These are phyloP conservation scores for Drosophila persimilis DNA, from an alignment of 1,140 invertebrate species.

Conservation along the genomic window DNA sequence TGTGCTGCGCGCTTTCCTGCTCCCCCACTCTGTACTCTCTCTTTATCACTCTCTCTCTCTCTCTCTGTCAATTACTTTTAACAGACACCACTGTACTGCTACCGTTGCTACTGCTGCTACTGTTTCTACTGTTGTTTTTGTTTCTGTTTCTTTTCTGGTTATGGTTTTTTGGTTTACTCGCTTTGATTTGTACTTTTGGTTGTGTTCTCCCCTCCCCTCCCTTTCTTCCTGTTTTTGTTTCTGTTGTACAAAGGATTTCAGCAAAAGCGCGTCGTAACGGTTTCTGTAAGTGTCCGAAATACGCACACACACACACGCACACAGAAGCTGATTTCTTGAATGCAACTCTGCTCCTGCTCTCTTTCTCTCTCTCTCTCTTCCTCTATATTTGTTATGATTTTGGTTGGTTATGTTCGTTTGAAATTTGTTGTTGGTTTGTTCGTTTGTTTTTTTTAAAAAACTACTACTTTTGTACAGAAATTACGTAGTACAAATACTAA, in stretches of 20 bases:
- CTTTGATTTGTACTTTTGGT: conserved; percentile 4
- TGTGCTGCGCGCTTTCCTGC: conserved; percentile 64
- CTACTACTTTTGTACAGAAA: conserved; percentile 56
- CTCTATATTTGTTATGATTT: conserved; percentile 44
- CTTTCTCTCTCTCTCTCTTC: conserved; percentile 33
- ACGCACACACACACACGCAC: conserved; percentile 37
- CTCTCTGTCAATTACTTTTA: conserved; percentile 30
- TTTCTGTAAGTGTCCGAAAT: conserved; percentile 51
- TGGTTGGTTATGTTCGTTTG: conserved; percentile 38
- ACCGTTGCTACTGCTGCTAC: conserved; percentile 20
- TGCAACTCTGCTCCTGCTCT: conserved; percentile 50
- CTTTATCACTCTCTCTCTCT: conserved; percentile 32
- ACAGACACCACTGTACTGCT: conserved; percentile 14
- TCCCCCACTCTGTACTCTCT: conserved; percentile 30
- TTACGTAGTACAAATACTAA: conserved; percentile 60
- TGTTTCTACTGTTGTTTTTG: conserved; percentile 32
- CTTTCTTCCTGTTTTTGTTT: conserved; percentile 3
- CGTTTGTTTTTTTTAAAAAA: conserved; percentile 24
- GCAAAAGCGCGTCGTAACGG: conserved; percentile 40
- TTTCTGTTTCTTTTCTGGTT: conserved; percentile 45
- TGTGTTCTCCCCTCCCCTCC: conserved; percentile 23
- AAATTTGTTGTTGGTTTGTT: conserved; percentile 36
- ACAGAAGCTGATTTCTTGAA: conserved; percentile 57
- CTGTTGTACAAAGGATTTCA: conserved; percentile 75
- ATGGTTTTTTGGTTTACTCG: conserved; percentile 20